phyloP scores from a whole-genome alignment of 2,113 vertebrate species.

The Cheilinus undulatus region DNA sequence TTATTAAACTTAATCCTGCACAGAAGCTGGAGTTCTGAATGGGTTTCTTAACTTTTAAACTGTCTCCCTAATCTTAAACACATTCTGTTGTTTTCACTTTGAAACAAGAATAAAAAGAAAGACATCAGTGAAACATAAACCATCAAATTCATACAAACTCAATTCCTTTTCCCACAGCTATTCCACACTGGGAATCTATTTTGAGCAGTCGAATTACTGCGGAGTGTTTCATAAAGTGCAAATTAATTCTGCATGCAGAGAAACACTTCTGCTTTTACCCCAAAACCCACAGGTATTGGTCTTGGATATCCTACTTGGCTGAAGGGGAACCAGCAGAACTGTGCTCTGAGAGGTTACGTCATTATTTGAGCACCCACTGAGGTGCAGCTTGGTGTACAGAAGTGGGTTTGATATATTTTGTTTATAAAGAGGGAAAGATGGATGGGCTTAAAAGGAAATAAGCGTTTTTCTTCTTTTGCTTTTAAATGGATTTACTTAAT shows the following conservation, averaged over 20 bases:
- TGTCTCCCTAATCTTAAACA: too few species aligned
- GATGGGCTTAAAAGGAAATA: constrained; percentile 17
- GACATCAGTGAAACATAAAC: neutral
- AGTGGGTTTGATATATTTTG: constrained; percentile 3
- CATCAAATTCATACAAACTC: constrained; percentile 34
- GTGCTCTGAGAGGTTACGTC: constrained; percentile 41
- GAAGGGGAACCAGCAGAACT: constrained; percentile 38
- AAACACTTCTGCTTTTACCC: constrained; percentile 63
- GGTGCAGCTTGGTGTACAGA: constrained; percentile 23
- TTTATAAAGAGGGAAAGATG: constrained; percentile 23
- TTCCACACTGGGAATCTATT: constrained; percentile 61
- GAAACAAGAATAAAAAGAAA: neutral
- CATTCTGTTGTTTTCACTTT: constrained; percentile 1
- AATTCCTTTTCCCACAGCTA: constrained; percentile 51
- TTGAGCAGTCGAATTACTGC: constrained; percentile 63
- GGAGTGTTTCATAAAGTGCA: constrained; percentile 60
- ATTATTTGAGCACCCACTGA: constrained; percentile 49
- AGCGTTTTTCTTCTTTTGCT: constrained; percentile 5
- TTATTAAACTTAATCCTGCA: too few species aligned
- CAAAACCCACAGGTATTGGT: constrained; percentile 72
- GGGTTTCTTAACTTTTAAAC: too few species aligned
- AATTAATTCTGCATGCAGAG: constrained; percentile 65
- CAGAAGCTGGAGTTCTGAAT: too few species aligned
- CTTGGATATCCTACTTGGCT: constrained; percentile 63
- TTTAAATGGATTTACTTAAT: too few species aligned